Conservation (phyloP, 1,140 invertebrate species). For the Pseudomyrmex pallidus region DNA sequence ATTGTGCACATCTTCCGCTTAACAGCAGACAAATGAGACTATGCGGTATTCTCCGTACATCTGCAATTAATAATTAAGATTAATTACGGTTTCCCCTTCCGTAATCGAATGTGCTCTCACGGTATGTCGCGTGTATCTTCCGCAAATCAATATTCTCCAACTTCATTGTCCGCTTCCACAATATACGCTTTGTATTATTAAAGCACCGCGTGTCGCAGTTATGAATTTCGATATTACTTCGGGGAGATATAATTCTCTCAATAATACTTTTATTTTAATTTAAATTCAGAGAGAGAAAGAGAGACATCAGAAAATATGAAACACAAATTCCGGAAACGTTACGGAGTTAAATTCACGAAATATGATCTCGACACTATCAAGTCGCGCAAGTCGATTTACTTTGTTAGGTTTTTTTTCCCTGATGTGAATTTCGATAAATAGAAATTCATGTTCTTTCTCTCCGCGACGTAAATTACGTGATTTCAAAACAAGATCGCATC, state of each 20-base stretch:
- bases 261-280: no score
- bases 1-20: no score
- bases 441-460: conserved; percentile 31
- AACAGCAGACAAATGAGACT: not conserved
- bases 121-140: conserved; percentile 45
- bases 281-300: no score
- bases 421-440: conserved; percentile 32
- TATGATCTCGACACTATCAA: not conserved
- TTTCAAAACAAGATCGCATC: conserved; percentile 30
- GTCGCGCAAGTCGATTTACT: not conserved
- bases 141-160: conserved; percentile 77
- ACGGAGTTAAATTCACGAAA: no score
- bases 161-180: conserved; percentile 49
- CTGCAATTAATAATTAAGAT: conserved; percentile 66
- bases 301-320: no score
- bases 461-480: conserved; percentile 27
- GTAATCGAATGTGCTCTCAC: conserved; percentile 62
- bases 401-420: not conserved
- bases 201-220: not conserved
- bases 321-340: no score
- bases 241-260: no score
- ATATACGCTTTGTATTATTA: not conserved
- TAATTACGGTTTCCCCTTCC: conserved; percentile 74
- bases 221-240: no score
- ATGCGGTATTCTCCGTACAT: conserved; percentile 65